A percentile compares a stretch with the other conserved stretches of the same genome.
phyloP scores from a whole-genome alignment of 2,888 invertebrate species.

The Blastobasis lacticolella region DNA sequence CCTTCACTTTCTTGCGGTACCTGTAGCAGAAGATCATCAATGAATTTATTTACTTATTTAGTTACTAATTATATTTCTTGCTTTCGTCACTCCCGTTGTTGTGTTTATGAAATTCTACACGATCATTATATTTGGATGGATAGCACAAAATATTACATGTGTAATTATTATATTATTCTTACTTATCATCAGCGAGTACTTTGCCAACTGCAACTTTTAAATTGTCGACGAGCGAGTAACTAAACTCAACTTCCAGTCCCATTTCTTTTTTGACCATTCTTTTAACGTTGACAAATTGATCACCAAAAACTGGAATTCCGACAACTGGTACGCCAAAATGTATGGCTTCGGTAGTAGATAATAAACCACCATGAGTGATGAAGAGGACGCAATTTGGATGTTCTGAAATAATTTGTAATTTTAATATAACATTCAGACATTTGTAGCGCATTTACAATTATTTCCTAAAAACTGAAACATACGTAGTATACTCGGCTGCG shows the following conservation, averaged over 20 bases:
- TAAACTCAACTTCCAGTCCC: slow-evolving; percentile 27
- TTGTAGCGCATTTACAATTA: not conserved
- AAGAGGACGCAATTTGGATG: slow-evolving; percentile 49
- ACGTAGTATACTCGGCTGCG: too few relatives aligned
- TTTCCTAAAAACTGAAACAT: too few relatives aligned
- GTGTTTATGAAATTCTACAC: not conserved
- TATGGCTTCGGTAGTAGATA: slow-evolving; percentile 43
- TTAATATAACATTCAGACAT: not conserved
- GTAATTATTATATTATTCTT: slow-evolving; percentile 7
- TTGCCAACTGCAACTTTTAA: slow-evolving; percentile 28
- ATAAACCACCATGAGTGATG: too few relatives aligned
- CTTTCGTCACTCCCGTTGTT: not conserved
- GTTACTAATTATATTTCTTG: too few relatives aligned
- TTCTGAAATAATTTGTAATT: slow-evolving; percentile 22
- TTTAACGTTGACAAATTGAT: slow-evolving; percentile 42
- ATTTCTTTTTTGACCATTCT: slow-evolving; percentile 36
- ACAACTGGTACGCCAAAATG: slow-evolving; percentile 44
- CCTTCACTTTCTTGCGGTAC: too few relatives aligned
- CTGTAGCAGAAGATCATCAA: too few relatives aligned
- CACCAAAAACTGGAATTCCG: slow-evolving; percentile 47
- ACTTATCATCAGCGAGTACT: slow-evolving; percentile 27
- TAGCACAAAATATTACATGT: not conserved
- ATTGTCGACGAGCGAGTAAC: slow-evolving; percentile 22
- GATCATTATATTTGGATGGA: not conserved
- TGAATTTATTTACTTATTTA: too few relatives aligned